A percentile compares a stretch with the other conserved stretches of the same genome.
Evolutionary conservation across 2,113 vertebrate genomes (phyloP).

Genomic region (Castor canadensis): DNA sequence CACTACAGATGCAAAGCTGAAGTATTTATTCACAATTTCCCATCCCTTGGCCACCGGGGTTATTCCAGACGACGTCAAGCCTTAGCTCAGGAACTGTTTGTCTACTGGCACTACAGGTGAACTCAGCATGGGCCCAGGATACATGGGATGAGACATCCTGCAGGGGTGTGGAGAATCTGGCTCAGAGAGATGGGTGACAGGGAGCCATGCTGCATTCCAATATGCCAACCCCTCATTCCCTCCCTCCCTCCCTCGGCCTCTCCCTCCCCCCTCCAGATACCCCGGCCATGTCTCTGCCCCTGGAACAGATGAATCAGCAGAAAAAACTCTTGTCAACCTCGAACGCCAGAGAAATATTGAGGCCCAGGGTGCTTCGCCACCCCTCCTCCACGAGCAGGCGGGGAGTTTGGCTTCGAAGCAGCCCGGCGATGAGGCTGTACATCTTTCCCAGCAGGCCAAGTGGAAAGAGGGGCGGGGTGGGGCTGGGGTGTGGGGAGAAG

Average conservation of each 20-base stretch:
- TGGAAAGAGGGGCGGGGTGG: constrained; percentile 46
- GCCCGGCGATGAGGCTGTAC: background rate
- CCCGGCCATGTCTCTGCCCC: constrained; percentile 5
- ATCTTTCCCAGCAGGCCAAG: constrained; percentile 60
- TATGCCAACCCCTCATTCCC: background rate
- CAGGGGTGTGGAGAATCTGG: background rate
- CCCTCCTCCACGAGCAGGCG: background rate
- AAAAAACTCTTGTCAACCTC: constrained; percentile 47
- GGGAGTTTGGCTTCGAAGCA: constrained; percentile 30
- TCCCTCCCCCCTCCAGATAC: background rate
- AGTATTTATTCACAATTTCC: background rate
- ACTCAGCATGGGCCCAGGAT: background rate
- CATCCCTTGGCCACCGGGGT: background rate
- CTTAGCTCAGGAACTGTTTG: background rate
- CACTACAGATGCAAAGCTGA: background rate
- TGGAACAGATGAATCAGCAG: constrained; percentile 66
- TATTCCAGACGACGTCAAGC: background rate
- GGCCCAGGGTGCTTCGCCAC: background rate
- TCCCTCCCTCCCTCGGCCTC: too few species aligned
- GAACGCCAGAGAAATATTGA: constrained; percentile 56
- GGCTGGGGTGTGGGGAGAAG: constrained; percentile 40
- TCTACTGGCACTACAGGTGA: accelerated
- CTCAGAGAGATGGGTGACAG: background rate
- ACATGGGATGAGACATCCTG: accelerated
- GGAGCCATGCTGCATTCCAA: background rate